Conservation (phyloP, 2,888 invertebrate species). For the Lymantria monacha region DNA sequence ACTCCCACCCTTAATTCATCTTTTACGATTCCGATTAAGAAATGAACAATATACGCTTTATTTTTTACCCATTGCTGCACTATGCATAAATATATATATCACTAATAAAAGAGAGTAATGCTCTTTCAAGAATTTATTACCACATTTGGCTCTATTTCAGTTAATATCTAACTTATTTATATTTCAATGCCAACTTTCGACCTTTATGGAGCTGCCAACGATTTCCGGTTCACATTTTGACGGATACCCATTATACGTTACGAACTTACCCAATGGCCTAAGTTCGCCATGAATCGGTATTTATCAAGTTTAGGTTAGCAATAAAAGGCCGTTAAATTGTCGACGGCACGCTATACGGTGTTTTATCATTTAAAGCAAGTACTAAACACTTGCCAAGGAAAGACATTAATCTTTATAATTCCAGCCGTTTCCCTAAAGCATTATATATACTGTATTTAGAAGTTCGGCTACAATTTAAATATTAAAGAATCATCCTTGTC, state of each 20-base stretch:
- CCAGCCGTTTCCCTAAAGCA: constrained; percentile 23
- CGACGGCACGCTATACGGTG: constrained; percentile 40
- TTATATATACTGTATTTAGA: constrained; percentile 20
- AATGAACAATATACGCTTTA: too few relatives aligned
- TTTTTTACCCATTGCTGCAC: too few relatives aligned
- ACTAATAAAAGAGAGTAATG: too few relatives aligned
- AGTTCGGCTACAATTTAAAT: not conserved
- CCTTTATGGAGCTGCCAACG: constrained; percentile 43
- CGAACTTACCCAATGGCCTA: constrained; percentile 25
- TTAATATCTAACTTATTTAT: constrained; percentile 43
- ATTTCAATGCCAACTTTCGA: constrained; percentile 49
- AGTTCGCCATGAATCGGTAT: constrained; percentile 30
- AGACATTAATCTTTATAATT: constrained; percentile 35
- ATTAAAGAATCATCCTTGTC: not conserved
- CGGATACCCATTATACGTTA: constrained; percentile 27
- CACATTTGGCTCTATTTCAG: constrained; percentile 52
- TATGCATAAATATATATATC: too few relatives aligned
- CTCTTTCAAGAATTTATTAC: constrained; percentile 32
- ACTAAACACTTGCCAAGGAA: constrained; percentile 35
- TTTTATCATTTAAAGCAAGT: constrained; percentile 38
- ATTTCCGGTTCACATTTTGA: constrained; percentile 47
- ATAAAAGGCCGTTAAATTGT: constrained; percentile 36
- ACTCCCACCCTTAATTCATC: too few relatives aligned
- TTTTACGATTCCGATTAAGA: too few relatives aligned
- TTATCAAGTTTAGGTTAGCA: constrained; percentile 37